Evolutionary conservation across 2,113 vertebrate species (phyloP).

Genomic region (Clarias magur): DNA sequence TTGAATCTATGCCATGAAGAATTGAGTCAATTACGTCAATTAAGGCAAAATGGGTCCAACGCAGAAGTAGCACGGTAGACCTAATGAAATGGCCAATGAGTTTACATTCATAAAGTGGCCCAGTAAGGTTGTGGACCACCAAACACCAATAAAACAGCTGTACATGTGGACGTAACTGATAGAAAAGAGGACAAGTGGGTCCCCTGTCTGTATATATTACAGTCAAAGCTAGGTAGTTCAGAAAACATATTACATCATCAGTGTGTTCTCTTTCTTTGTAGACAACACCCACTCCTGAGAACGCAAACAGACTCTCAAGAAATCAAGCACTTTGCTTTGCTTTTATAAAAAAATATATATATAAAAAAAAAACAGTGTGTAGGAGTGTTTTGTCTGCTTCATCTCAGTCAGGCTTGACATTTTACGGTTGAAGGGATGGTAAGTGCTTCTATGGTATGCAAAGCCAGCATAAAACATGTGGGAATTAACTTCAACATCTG

Average conservation of each 20-base stretch:
- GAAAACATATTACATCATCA: not conserved
- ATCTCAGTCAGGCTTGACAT: conserved; percentile 13
- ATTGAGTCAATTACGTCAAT: too few relatives aligned
- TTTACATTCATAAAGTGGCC: not conserved
- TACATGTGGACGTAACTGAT: not conserved
- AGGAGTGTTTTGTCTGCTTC: conserved; percentile 39
- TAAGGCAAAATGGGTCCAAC: too few relatives aligned
- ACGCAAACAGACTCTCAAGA: not conserved
- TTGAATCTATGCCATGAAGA: too few relatives aligned
- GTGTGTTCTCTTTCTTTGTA: not conserved
- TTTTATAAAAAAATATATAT: not conserved
- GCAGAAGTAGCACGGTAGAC: too few relatives aligned
- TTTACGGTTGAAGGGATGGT: conserved; percentile 2
- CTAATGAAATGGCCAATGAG: too few relatives aligned
- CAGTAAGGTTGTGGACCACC: not conserved
- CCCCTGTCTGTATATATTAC: not conserved
- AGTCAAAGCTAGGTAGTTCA: not conserved
- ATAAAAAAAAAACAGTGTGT: not conserved
- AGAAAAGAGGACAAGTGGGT: not conserved
- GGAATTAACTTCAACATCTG: not conserved
- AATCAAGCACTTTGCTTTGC: not conserved
- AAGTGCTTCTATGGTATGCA: conserved; percentile 10
- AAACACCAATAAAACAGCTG: not conserved
- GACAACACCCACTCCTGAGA: not conserved
- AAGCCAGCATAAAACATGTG: conserved; percentile 20